Evolutionary conservation across 1,140 invertebrate species (phyloP), one percentile per base, ranked within the genome.

Genomic region (Drosophila tani): DNA sequence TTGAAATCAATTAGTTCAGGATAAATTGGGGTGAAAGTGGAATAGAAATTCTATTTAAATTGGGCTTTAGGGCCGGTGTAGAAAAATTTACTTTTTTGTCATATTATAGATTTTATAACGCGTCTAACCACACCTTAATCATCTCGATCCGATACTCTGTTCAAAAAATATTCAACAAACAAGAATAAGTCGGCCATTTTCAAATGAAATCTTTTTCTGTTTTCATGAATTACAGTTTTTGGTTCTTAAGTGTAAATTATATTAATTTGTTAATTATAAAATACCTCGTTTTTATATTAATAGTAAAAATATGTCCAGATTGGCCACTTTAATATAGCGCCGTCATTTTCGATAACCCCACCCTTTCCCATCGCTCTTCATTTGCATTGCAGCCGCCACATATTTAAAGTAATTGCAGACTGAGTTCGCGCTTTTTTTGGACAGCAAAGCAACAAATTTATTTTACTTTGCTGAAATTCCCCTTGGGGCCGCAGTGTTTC

Each of bases 391-490:
- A 62, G 32, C 45, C 56, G 49, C 65, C 63, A 69, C 67, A 83
- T 73, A 77, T 87, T 76, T 80, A 57, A 49, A 73, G 76, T 86
- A 86, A 86, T 83, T 77, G 76, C 84, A 74, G 84, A 50, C 75
- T 64, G 68, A 47, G n/a, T 35, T 56, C 51, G 49, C 47, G 49
- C 45, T 50, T 80, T 81, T 75, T 75, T 79, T 49, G 62, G 63
- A 50, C 66, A 63, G 65, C 75, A 78, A 65, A 69, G 58, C 55
- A 82, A 81, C 78, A 82, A 90, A 88, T 88, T 75, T 90, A 88
- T 90, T 88, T 88, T 82, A 88, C 76, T 90, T 90, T 82, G 84
- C 84, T 82, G 63, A 80, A 88, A 88, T 90, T 70, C 59, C 69
- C 78, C 65, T 19, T 56, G 71, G 78, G 85, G 78, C 60, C 51